Evolutionary conservation across 2,113 vertebrate species (phyloP).

Genomic region (Cochlearius cochlearius): DNA sequence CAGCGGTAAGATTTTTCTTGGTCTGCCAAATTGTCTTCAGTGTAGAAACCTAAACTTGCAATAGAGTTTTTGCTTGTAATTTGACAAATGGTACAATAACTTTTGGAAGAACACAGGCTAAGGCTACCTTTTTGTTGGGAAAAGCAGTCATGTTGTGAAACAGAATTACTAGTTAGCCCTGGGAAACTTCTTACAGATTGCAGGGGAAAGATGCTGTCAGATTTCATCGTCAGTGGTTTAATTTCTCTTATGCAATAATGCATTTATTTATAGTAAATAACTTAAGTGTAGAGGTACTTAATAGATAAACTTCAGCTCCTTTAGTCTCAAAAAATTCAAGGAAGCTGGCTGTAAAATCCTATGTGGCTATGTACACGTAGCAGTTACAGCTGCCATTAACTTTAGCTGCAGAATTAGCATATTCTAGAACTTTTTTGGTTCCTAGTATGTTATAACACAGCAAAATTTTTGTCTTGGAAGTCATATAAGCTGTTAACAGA

Average conservation of each 20-base stretch:
- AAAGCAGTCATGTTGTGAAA: background rate
- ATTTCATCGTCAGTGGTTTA: background rate
- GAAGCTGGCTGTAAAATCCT: background rate
- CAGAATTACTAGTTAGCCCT: background rate
- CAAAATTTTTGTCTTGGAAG: background rate
- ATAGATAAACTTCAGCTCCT: background rate
- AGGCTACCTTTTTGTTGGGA: background rate
- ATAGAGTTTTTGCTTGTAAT: background rate
- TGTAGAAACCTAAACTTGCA: background rate
- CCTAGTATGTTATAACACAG: background rate
- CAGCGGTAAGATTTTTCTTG: constrained; percentile 84
- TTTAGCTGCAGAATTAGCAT: background rate
- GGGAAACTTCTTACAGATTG: background rate
- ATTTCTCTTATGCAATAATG: background rate
- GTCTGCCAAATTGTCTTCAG: background rate
- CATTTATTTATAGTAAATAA: background rate
- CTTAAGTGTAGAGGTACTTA: background rate
- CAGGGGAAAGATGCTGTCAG: background rate
- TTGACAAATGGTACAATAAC: background rate
- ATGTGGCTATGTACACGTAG: background rate
- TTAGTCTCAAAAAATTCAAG: background rate
- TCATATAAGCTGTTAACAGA: background rate
- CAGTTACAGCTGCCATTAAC: background rate
- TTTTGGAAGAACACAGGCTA: background rate
- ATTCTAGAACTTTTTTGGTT: background rate